These are phyloP conservation scores for Drosophila anceps DNA, from an alignment of 2,888 invertebrate genomes.

Conservation along the genomic window DNA sequence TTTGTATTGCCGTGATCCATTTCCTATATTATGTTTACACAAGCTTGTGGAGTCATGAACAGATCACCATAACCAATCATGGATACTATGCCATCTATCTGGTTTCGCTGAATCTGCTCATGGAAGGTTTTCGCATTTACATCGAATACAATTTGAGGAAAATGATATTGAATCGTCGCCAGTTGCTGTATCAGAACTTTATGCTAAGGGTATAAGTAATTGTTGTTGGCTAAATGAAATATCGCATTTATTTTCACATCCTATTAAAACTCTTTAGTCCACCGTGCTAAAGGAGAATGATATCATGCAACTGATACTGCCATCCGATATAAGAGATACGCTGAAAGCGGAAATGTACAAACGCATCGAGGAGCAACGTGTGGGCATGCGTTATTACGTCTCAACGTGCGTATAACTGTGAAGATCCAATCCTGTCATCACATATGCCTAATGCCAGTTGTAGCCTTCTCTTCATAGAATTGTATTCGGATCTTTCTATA, in stretches of 20 bases:
- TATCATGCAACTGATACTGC: slow-evolving; percentile 93
- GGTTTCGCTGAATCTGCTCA: slow-evolving; percentile 18
- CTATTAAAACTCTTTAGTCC: slow-evolving; percentile 6
- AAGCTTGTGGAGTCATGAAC: rapidly evolving
- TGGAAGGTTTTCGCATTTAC: slow-evolving; percentile 6
- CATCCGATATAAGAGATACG: slow-evolving; percentile 90
- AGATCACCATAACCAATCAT: neutral
- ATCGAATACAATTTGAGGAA: slow-evolving; percentile 30
- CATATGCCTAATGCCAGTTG: neutral
- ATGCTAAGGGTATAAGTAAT: slow-evolving; percentile 28
- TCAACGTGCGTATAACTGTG: slow-evolving; percentile 21
- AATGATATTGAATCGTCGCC: slow-evolving; percentile 33
- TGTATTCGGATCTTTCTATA: slow-evolving; percentile 94
- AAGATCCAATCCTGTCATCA: neutral
- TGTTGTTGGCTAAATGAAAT: neutral
- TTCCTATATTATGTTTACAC: neutral
- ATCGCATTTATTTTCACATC: too few relatives aligned
- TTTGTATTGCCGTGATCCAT: slow-evolving; percentile 15
- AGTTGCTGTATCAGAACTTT: slow-evolving; percentile 39
- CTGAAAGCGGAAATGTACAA: slow-evolving; percentile 87
- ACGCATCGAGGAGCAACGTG: slow-evolving; percentile 83
- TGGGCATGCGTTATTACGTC: neutral
- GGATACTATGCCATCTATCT: slow-evolving; percentile 12
- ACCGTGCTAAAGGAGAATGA: slow-evolving; percentile 89
- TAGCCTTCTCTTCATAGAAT: slow-evolving; percentile 94